A percentile compares a stretch with the other conserved stretches of the same genome.
These are phyloP conservation scores for Zeuzera pyrina DNA, from an alignment of 2,888 invertebrate genomes.

Conservation along the genomic window DNA sequence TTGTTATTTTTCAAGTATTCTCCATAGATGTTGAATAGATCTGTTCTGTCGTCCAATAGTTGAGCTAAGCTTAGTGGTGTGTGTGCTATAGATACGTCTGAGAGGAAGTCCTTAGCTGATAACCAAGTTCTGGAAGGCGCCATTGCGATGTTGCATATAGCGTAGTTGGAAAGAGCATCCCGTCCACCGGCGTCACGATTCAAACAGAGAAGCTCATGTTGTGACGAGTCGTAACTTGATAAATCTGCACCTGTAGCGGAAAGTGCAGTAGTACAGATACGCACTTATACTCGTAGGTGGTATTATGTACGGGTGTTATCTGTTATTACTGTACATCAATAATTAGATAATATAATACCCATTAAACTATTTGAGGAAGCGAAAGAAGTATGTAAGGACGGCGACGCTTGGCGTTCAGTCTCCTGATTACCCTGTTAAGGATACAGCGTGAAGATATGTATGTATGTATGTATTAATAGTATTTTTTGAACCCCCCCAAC, in stretches of 20 bases:
- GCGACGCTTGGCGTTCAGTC: too few species aligned
- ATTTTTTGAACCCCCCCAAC: too few species aligned
- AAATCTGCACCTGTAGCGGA: slow-evolving; percentile 72
- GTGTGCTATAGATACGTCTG: slow-evolving; percentile 76
- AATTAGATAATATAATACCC: too few species aligned
- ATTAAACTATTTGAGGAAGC: too few species aligned
- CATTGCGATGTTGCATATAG: slow-evolving; percentile 74
- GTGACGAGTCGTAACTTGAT: slow-evolving; percentile 59
- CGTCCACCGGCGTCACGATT: slow-evolving; percentile 66
- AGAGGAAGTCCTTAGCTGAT: slow-evolving; percentile 57
- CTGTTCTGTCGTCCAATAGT: slow-evolving; percentile 67
- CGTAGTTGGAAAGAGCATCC: slow-evolving; percentile 63
- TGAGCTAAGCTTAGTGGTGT: slow-evolving; percentile 74
- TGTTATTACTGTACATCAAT: slow-evolving; percentile 4
- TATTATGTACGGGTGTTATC: too few species aligned
- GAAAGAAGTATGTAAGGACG: too few species aligned
- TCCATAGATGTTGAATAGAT: slow-evolving; percentile 78
- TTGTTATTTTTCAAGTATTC: slow-evolving; percentile 65
- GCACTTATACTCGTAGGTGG: too few species aligned
- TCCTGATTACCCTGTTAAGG: too few species aligned
- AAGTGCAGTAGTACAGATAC: too few species aligned
- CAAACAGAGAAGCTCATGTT: slow-evolving; percentile 77
- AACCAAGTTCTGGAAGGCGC: slow-evolving; percentile 74
- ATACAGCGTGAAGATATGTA: too few species aligned
- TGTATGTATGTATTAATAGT: too few species aligned